phyloP scores from a whole-genome alignment of 2,888 invertebrate genomes.

The Campoplex nolae region DNA sequence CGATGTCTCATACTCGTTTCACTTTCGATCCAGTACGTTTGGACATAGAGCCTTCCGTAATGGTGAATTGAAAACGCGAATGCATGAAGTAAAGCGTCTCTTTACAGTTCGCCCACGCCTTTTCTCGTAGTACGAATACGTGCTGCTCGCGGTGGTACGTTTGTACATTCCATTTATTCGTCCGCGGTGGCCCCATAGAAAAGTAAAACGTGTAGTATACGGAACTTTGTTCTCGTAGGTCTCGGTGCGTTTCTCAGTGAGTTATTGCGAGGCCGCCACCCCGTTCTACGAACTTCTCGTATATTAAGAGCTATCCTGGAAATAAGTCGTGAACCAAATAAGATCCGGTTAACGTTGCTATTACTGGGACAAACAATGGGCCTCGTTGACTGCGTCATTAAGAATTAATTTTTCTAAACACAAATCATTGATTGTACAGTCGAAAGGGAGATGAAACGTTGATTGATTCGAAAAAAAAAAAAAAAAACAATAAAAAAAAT shows the following conservation, averaged over 20 bases:
- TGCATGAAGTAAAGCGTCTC: constrained; percentile 59
- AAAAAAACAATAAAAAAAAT: neutral
- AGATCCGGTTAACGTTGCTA: constrained; percentile 81
- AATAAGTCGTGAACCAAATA: constrained; percentile 76
- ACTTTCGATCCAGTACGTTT: neutral
- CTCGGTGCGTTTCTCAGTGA: constrained; percentile 76
- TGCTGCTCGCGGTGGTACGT: neutral
- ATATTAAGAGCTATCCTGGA: constrained; percentile 77
- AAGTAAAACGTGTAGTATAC: constrained; percentile 44
- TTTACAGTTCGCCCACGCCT: constrained; percentile 58
- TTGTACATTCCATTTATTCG: constrained; percentile 29
- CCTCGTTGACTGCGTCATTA: constrained; percentile 32
- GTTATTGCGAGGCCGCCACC: constrained; percentile 77
- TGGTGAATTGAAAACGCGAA: constrained; percentile 3
- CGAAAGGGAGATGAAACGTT: neutral
- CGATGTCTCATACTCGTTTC: neutral
- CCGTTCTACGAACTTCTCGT: constrained; percentile 75
- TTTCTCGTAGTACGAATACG: constrained; percentile 30
- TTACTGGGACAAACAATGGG: constrained; percentile 79
- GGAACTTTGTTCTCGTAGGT: constrained; percentile 75
- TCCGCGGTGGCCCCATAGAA: constrained; percentile 12
- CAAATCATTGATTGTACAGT: neutral
- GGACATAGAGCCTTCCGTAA: neutral
- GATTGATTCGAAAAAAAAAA: neutral
- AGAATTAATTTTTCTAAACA: neutral